Percentiles rank a stretch among this genome's conserved stretches.
These are phyloP conservation scores for Anastatus disparis DNA, from an alignment of 1,140 invertebrate genomes.

Conservation along the genomic window DNA sequence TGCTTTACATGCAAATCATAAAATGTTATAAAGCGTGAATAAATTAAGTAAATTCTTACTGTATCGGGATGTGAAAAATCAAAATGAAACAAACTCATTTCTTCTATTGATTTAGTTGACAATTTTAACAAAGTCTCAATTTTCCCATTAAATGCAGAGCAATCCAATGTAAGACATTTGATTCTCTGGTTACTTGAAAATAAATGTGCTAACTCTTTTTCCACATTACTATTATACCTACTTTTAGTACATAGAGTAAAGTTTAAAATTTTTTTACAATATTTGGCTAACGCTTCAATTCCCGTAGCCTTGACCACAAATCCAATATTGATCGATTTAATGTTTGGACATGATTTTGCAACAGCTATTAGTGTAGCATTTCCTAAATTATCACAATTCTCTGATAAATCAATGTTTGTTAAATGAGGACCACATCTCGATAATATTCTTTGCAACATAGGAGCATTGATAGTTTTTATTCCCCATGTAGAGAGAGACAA, in stretches of 20 bases:
- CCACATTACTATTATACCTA: conserved; percentile 48
- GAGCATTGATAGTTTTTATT: conserved; percentile 45
- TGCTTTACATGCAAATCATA: too few species aligned
- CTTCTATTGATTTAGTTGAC: background rate
- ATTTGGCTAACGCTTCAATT: too few species aligned
- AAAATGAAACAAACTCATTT: background rate
- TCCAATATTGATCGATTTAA: conserved; percentile 22
- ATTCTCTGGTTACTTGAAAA: conserved; percentile 54
- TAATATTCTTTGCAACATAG: conserved; percentile 52
- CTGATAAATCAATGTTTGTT: too few species aligned
- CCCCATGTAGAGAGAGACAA: conserved; percentile 46
- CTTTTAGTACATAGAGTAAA: conserved; percentile 45
- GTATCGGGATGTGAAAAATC: too few species aligned
- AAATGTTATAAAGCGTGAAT: too few species aligned
- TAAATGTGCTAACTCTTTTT: conserved; percentile 51
- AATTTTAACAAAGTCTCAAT: background rate
- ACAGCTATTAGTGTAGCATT: too few species aligned
- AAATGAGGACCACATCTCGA: too few species aligned
- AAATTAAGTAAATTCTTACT: too few species aligned
- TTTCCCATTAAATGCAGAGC: background rate
- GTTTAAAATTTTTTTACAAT: conserved; percentile 52
- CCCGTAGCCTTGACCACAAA: too few species aligned
- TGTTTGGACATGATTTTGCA: conserved; percentile 50
- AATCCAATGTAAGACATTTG: conserved; percentile 45
- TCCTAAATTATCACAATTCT: too few species aligned